Evolutionary conservation across 2,113 vertebrate species (phyloP).

Genomic region (Chroicocephalus ridibundus): DNA sequence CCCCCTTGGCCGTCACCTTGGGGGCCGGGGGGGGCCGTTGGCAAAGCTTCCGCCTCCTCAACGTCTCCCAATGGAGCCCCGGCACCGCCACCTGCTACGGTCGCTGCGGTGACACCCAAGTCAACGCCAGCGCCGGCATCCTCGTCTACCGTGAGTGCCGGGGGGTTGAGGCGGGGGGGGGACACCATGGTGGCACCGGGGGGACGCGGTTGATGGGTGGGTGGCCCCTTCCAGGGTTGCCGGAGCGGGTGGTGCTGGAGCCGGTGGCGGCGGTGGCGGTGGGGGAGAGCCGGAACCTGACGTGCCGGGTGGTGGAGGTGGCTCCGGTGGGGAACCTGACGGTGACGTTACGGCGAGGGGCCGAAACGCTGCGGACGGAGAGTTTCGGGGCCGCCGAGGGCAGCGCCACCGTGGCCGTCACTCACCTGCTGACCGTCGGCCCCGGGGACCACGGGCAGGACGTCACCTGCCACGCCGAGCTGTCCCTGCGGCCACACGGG

Average conservation of each 20-base stretch:
- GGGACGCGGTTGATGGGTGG: fast-evolving
- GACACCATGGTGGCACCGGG: no score
- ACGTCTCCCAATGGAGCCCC: neutral
- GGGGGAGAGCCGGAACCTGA: neutral
- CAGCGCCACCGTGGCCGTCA: neutral
- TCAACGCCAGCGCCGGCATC: neutral
- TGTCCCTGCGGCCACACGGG: neutral
- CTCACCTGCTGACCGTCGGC: neutral
- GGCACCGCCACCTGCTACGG: neutral
- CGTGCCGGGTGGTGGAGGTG: neutral
- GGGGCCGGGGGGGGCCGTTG: neutral
- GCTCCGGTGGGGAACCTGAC: neutral
- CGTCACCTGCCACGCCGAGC: neutral
- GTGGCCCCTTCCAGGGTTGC: neutral
- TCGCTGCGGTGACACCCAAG: neutral
- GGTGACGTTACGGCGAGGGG: neutral
- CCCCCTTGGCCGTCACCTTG: fast-evolving
- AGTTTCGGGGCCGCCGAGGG: neutral
- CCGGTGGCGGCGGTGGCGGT: neutral
- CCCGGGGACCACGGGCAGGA: neutral
- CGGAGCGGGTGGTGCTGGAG: neutral
- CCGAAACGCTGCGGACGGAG: neutral
- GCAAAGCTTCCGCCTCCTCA: neutral
- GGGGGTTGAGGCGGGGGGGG: no score
- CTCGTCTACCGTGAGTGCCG: neutral